Base-by-base conservation (phyloP, 1,140 invertebrate species). In the Harpegnathos saltator region DNA sequence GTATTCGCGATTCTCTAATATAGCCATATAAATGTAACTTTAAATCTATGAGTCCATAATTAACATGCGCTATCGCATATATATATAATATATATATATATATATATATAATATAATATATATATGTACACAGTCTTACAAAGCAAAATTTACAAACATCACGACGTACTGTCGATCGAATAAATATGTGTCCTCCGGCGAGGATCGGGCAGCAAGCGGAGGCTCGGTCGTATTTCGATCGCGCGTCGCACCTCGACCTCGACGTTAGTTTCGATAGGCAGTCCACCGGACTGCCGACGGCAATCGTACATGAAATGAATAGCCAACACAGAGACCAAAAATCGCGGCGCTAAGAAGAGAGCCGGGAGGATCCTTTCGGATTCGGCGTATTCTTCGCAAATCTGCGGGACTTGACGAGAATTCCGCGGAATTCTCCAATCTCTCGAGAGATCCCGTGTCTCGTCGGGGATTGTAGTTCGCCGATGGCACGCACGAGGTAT, bases 101-200 rank as follows among this genome's bases (percentile, higher is more conserved):
- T 44, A 86, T 89, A 83, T 84, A 81, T 83, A 71, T 89, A n/a
- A 50, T 84, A 84, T 90, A 90, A 83, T 92, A 84, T 91, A 91
- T 93, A 92, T 91, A 92, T 94, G 87, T 93, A 94, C 92, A 94
- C 92, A 93, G 92, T 94, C 91, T 94, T 94, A 93, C 92, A 90
- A 94, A 93, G 92, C 91, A 93, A 94, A 93, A 93, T 94, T 93
- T 94, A 94, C 92, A 94, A 94, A 93, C 91, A 91, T 93, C 90
- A 93, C 90, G 91, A 93, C 90, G 88, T 89, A 90, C 77, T 85
- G 89, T 91, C 91, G 91, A 92, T 92, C 89, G 92, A 93, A 91
- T 93, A 92, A 89, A 89, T 89, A 89, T 84, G 33, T 82, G n/a
- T 83, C 33, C 61, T 75, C 66, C 59, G 48, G 50, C 83, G 82